phyloP scores from a whole-genome alignment of 2,113 vertebrate species.

The Vireo altiloquus region DNA sequence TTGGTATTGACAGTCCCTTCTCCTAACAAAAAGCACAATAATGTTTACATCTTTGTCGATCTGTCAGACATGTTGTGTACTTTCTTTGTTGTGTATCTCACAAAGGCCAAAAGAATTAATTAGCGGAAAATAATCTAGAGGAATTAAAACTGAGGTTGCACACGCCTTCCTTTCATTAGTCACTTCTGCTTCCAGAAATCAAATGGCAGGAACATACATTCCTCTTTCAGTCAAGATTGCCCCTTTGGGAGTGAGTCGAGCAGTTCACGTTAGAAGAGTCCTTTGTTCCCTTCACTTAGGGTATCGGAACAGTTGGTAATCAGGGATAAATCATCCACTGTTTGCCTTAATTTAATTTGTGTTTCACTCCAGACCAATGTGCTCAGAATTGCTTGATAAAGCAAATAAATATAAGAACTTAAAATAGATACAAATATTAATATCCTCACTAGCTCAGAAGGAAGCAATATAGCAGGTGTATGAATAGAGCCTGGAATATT shows the following conservation, averaged over 20 bases:
- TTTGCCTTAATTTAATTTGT: conserved; percentile 56
- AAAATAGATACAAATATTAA: background rate
- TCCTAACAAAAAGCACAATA: background rate
- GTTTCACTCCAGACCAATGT: conserved; percentile 32
- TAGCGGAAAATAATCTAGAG: background rate
- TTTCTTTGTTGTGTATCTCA: conserved; percentile 23
- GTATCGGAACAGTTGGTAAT: conserved; percentile 11
- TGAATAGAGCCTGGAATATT: background rate
- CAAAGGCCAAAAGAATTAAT: background rate
- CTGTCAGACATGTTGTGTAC: background rate
- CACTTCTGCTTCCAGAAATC: conserved; percentile 41
- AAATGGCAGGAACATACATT: conserved; percentile 47
- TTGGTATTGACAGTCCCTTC: background rate
- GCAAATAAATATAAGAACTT: conserved; percentile 22
- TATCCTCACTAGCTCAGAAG: background rate
- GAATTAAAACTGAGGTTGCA: background rate
- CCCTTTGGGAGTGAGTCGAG: conserved; percentile 48
- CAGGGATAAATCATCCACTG: conserved; percentile 29
- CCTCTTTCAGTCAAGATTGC: conserved; percentile 45
- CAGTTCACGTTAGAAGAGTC: conserved; percentile 25
- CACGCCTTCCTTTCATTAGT: conserved; percentile 31
- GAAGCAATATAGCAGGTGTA: background rate
- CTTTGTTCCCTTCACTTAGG: conserved; percentile 64
- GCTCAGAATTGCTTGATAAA: background rate
- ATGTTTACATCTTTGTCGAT: background rate